These are phyloP conservation scores for Parnassius glacialis DNA, from an alignment of 2,888 invertebrate species.

Conservation along the genomic window DNA sequence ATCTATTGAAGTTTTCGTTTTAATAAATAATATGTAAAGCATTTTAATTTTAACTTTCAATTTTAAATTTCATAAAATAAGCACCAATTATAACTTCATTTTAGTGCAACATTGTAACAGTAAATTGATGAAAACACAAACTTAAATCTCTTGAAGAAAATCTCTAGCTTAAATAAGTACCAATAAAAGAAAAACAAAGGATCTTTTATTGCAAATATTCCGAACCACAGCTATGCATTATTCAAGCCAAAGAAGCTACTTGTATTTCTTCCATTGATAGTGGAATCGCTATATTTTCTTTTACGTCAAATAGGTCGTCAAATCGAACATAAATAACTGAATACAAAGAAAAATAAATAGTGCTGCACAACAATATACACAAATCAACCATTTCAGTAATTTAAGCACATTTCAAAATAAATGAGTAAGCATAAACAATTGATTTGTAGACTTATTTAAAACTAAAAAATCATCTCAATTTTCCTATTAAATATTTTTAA, in stretches of 20 bases:
- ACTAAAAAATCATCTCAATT: too few relatives aligned
- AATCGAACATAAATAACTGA: not conserved
- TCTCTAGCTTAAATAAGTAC: not conserved
- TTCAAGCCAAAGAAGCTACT: constrained; percentile 22
- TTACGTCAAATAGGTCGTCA: constrained; percentile 10
- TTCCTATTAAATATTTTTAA: too few relatives aligned
- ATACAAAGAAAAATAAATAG: not conserved
- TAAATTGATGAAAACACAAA: not conserved
- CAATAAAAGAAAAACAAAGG: constrained; percentile 20
- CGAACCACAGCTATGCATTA: constrained; percentile 16
- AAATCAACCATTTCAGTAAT: too few relatives aligned
- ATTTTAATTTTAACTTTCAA: too few relatives aligned
- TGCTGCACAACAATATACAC: too few relatives aligned
- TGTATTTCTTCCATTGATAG: constrained; percentile 19
- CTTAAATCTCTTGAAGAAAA: not conserved
- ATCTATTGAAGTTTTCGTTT: too few relatives aligned
- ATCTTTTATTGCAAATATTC: constrained; percentile 15
- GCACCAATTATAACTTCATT: too few relatives aligned
- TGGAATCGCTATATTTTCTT: constrained; percentile 12
- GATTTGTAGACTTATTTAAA: too few relatives aligned
- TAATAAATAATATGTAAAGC: too few relatives aligned
- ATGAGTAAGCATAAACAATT: too few relatives aligned
- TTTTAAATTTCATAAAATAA: too few relatives aligned
- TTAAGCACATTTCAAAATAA: too few relatives aligned
- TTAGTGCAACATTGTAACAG: not conserved